Base-by-base conservation (phyloP, 2,888 invertebrate species). In the Tridacna gigas region DNA sequence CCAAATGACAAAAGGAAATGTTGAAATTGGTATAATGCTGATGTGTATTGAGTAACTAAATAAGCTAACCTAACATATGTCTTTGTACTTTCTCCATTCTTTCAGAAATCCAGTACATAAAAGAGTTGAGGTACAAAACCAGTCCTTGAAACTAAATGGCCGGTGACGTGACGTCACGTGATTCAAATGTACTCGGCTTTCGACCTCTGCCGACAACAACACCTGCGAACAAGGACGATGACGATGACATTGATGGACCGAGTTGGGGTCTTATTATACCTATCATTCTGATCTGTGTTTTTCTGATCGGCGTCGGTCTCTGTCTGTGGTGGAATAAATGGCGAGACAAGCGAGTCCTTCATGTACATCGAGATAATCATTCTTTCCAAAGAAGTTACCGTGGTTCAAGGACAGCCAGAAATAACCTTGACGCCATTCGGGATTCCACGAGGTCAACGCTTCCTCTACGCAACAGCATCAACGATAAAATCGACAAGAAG, bases 261-360 rank as follows among this genome's bases (percentile, higher is more conserved):
- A 90, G 90, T 74, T 89, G 88, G 90, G 90, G 90, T 1, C 77
- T 91, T 12, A 88, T 90, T 13, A 80, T 90, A 18, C 90, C 91
- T 0, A 89, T 91, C 37, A 69, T 90, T 2, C 73, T 91, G 80
- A 90, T 91, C 45, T 89, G 86, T 0, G 60, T 90, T 20, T 90
- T 91, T 77, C 86, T 91, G 15, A 63, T 88, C 5, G 73, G 86
- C 67, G 90, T 91, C 18, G 89, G 82, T 0, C 60, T 81, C 12
- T 91, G 90, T 88, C 79, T 91, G n/a, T 90, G 89, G 79, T 91
- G 90, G 89, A 90, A 91, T 45, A 89, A 88, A 37, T 89, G 89
- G 87, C 77, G 88, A 60, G 88, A 89, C 75, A 90, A 88, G 61
- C 79, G 89, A 61, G 71, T 78, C 13, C 48, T 81, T 26, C 77